Base-by-base conservation (phyloP, 1,140 invertebrate genomes). In the Penaeus vannamei region DNA sequence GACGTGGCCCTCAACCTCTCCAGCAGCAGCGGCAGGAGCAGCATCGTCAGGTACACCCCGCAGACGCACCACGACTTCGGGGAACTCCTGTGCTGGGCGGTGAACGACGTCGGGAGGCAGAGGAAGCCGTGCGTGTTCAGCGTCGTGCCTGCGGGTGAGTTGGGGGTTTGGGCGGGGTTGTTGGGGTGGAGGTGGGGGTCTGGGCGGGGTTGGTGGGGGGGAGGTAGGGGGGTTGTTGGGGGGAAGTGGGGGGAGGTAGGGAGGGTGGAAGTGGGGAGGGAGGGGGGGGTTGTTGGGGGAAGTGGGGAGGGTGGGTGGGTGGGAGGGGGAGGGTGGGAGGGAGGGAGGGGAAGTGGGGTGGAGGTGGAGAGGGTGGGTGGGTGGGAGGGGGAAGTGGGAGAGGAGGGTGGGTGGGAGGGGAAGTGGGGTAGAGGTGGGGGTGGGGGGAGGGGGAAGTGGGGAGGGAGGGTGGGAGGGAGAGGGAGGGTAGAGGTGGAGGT, bases 101-200 rank as follows among this genome's bases (percentile, higher is more conserved):
- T 94, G 10, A 98, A 98, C 92, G 94, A 94, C 90, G 96, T 98
- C 83, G 97, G 97, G 23, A 92, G 93, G 20, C 95, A 96, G 92
- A 93, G 94, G 83, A 94, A 95, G 59, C 93, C 93, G 22, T 98
- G 97, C 92, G 96, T 97, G 66, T 98, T 96, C 93, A 97, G 97
- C 92, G 97, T 98, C 62, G 97, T 98, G 92, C 96, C 97, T 88
- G 91, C 91, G 81, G 91, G 91, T 91, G 80, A 72, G 88, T 77
- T 14, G 81, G 22, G 23, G 19, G 23, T 3, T 32, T n/a, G 23
- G 4, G 76, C 12, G 26, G 17, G 26, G 14, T 19, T 5, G 2
- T 36, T 36, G 36, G 36, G n/a, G 60, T 62, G 3, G 17, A 62
- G 36, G 59, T 32, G 83, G 66, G 42, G 22, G 82, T 23, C 26